Evolutionary conservation across 1,140 invertebrate species (phyloP).

Genomic region (Meloidogyne floridensis): DNA sequence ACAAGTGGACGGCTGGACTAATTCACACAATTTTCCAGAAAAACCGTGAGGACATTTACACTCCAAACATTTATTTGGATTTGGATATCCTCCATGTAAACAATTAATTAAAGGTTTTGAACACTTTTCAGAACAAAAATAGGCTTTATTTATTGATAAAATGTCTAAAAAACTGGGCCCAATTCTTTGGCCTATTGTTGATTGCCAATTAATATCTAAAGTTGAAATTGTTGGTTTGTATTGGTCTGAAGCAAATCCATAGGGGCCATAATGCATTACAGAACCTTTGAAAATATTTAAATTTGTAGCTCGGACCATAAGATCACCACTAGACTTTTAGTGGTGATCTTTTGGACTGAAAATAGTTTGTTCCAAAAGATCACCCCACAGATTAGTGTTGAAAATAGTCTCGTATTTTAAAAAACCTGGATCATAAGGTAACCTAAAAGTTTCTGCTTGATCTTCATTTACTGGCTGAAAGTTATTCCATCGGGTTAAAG

Average conservation of each 20-base stretch:
- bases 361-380: background rate
- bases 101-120: slow-evolving; percentile 41
- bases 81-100: slow-evolving; percentile 54
- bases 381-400: too few relatives aligned
- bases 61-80: slow-evolving; percentile 59
- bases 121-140: slow-evolving; percentile 55
- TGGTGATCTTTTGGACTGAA: too few relatives aligned
- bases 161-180: slow-evolving; percentile 63
- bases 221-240: slow-evolving; percentile 62
- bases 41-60: slow-evolving; percentile 59
- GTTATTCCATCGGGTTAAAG: slow-evolving; percentile 61
- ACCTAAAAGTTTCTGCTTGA: slow-evolving; percentile 52
- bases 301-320: background rate
- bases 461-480: slow-evolving; percentile 56
- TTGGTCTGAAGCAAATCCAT: slow-evolving; percentile 59
- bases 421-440: slow-evolving; percentile 60
- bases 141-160: slow-evolving; percentile 61
- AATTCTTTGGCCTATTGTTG: slow-evolving; percentile 57
- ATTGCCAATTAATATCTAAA: slow-evolving; percentile 44
- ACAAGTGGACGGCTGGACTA: slow-evolving; percentile 50
- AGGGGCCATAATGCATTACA: slow-evolving; percentile 64
- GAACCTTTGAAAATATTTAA: slow-evolving; percentile 44
- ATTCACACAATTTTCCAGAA: slow-evolving; percentile 45
- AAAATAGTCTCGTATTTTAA: background rate
- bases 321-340: too few relatives aligned